A percentile compares a stretch with the other conserved stretches of the same genome.
Evolutionary conservation across 1,140 invertebrate species (phyloP).

Genomic region (Kradibia gibbosae): DNA sequence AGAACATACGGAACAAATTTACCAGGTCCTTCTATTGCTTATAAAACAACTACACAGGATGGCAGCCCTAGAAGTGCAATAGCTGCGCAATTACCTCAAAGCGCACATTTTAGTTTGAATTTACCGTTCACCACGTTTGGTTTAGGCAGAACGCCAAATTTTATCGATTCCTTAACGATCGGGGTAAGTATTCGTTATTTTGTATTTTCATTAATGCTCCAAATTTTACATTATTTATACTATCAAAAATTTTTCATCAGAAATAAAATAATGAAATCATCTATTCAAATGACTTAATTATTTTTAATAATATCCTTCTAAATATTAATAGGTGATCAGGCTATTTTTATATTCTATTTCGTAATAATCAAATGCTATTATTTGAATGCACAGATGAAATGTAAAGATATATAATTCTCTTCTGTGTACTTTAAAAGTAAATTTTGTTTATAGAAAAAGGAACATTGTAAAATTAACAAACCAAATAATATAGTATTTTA

Average conservation of each 20-base stretch:
- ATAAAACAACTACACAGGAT: slow-evolving; percentile 88
- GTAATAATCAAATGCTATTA: no score
- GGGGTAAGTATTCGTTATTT: slow-evolving; percentile 77
- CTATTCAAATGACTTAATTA: neutral
- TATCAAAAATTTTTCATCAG: slow-evolving; percentile 1
- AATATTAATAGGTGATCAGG: no score
- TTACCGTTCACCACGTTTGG: slow-evolving; percentile 96
- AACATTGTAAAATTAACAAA: no score
- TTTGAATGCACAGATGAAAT: no score
- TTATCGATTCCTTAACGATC: slow-evolving; percentile 91
- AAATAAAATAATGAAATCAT: neutral
- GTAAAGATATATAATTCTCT: no score
- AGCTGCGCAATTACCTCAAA: slow-evolving; percentile 92
- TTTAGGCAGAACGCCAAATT: slow-evolving; percentile 96
- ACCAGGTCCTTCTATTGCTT: slow-evolving; percentile 90
- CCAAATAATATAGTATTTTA: no score
- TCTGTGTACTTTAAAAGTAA: no score
- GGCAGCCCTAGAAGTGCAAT: slow-evolving; percentile 82
- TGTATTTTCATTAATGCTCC: slow-evolving; percentile 24
- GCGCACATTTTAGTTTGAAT: slow-evolving; percentile 92
- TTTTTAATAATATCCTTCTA: neutral
- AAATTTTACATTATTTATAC: slow-evolving; percentile 1
- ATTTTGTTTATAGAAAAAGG: no score
- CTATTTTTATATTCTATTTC: no score
- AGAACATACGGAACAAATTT: slow-evolving; percentile 91